Conservation (phyloP, 1,140 invertebrate species). For the Leptonema lineaticorne region DNA sequence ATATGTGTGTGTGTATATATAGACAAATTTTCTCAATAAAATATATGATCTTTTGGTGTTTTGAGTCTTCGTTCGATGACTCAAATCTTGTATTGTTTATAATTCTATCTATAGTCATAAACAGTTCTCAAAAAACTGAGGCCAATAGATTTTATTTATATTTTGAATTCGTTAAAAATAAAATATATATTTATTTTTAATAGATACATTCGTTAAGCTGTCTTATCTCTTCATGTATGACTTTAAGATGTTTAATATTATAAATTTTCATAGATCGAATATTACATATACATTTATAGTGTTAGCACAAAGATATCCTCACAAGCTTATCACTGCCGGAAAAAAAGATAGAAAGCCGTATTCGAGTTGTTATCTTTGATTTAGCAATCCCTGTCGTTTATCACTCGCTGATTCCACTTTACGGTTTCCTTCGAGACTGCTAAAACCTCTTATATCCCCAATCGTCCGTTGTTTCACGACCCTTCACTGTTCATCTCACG, state of each 20-base stretch:
- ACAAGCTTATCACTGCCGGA: conserved; percentile 16
- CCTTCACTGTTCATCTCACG: not conserved
- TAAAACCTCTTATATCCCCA: conserved; percentile 36
- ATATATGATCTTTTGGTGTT: too few species aligned
- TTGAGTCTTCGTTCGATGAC: too few species aligned
- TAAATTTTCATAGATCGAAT: conserved; percentile 28
- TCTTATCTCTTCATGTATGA: conserved; percentile 12
- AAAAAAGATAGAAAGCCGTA: conserved; percentile 25
- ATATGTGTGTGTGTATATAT: too few species aligned
- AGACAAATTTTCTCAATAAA: too few species aligned
- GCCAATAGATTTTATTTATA: too few species aligned
- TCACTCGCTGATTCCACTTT: conserved; percentile 41
- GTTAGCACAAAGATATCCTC: conserved; percentile 24
- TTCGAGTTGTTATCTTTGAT: conserved; percentile 42
- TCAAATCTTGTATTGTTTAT: too few species aligned
- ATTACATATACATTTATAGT: not conserved
- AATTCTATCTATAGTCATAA: too few species aligned
- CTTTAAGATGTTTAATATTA: too few species aligned
- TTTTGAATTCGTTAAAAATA: not conserved
- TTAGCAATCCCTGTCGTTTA: conserved; percentile 42
- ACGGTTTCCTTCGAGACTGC: conserved; percentile 36
- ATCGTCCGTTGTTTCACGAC: conserved; percentile 34
- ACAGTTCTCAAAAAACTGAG: too few species aligned
- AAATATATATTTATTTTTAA: not conserved
- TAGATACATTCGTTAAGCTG: too few species aligned